Percentiles rank a stretch among this genome's conserved stretches.
These are phyloP conservation scores for Aphaenogaster floridana DNA, from an alignment of 1,140 invertebrate genomes.

Conservation along the genomic window DNA sequence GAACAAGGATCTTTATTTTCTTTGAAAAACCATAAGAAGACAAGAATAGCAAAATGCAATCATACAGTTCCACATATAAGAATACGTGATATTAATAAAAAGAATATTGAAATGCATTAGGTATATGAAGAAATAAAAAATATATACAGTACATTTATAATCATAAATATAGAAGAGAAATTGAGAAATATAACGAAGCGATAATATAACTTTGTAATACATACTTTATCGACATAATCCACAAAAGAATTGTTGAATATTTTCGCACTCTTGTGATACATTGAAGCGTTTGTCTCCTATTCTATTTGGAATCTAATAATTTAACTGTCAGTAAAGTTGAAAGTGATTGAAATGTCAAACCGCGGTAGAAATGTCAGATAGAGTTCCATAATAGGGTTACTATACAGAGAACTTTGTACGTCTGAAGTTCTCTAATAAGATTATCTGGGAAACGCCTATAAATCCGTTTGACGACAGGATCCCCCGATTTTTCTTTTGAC, in stretches of 20 bases:
- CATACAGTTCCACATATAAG: background rate
- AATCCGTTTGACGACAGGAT: background rate
- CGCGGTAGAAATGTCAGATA: background rate
- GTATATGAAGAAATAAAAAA: background rate
- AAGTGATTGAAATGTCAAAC: background rate
- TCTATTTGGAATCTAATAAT: no score
- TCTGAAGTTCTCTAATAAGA: constrained; percentile 4
- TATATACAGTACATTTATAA: background rate
- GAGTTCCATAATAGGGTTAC: background rate
- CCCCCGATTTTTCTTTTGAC: background rate
- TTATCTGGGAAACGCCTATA: constrained; percentile 5
- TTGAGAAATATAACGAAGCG: background rate
- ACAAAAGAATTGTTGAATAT: constrained; percentile 1
- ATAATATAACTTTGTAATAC: background rate
- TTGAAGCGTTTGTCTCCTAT: background rate
- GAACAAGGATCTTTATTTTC: background rate
- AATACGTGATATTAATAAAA: background rate
- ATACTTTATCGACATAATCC: background rate
- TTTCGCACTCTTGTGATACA: background rate
- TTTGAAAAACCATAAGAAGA: background rate
- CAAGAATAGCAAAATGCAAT: background rate
- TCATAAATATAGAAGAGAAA: background rate
- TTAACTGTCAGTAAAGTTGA: background rate
- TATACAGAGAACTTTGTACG: background rate
- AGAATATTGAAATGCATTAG: background rate